Conservation (phyloP, 2,888 invertebrate species). For the Chalcis sispes region DNA sequence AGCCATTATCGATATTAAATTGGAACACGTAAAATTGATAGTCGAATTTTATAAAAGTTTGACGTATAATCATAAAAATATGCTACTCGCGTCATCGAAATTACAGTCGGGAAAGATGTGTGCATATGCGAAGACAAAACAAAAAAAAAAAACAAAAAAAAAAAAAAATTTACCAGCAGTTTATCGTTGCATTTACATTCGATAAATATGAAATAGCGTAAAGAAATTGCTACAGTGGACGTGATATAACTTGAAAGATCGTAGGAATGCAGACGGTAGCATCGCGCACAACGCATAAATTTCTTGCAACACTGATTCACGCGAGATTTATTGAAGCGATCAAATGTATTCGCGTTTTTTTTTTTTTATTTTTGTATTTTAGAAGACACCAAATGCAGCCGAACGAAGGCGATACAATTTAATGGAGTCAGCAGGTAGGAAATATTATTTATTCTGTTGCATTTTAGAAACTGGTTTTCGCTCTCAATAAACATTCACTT, state of each 20-base stretch:
- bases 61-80: conserved; percentile 35
- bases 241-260: conserved; percentile 19
- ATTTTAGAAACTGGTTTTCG: too few species aligned
- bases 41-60: conserved; percentile 25
- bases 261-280: conserved; percentile 45
- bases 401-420: too few species aligned
- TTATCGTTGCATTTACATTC: conserved; percentile 56
- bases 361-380: conserved; percentile 31
- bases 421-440: conserved; percentile 4
- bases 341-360: conserved; percentile 34
- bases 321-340: conserved; percentile 48
- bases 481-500: too few species aligned
- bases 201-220: conserved; percentile 53
- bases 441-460: conserved; percentile 32
- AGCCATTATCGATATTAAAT: background rate
- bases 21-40: conserved; percentile 39
- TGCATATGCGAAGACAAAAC: background rate
- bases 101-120: conserved; percentile 21
- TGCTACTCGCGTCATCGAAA: conserved; percentile 24
- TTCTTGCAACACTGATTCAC: conserved; percentile 44
- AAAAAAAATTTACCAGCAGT: conserved; percentile 29
- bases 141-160: background rate
- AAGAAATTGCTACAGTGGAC: conserved; percentile 24
- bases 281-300: conserved; percentile 37
- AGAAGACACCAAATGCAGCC: conserved; percentile 1